Conservation (phyloP, 2,888 invertebrate species). For the Phaonia tiefii region DNA sequence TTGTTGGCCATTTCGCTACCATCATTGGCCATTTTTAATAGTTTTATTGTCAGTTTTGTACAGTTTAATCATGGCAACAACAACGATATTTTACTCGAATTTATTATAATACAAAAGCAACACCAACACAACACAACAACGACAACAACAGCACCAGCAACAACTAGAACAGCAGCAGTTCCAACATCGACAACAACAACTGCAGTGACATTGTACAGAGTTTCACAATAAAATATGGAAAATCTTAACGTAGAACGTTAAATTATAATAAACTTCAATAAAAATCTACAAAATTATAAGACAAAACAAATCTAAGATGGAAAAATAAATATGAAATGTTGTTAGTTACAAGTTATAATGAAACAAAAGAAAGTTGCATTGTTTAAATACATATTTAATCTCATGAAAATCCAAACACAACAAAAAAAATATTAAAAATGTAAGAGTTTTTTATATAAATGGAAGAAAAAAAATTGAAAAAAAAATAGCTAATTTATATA, state of each 20-base stretch:
- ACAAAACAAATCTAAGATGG: slow-evolving; percentile 19
- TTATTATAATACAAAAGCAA: slow-evolving; percentile 79
- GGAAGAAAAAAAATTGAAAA: slow-evolving; percentile 23
- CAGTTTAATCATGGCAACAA: slow-evolving; percentile 73
- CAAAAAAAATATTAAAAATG: no score
- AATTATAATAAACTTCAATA: slow-evolving; percentile 42
- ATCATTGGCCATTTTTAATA: slow-evolving; percentile 71
- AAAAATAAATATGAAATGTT: slow-evolving; percentile 49
- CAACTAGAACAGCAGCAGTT: not conserved
- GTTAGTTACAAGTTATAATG: slow-evolving; percentile 58
- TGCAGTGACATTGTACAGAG: slow-evolving; percentile 57
- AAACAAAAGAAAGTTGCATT: slow-evolving; percentile 40
- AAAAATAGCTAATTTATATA: slow-evolving; percentile 15
- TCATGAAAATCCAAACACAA: slow-evolving; percentile 7
- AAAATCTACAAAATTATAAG: slow-evolving; percentile 32
- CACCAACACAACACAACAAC: no score
- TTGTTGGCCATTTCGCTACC: slow-evolving; percentile 66
- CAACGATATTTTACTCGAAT: slow-evolving; percentile 70
- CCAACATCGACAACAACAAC: slow-evolving; percentile 34
- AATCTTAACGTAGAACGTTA: slow-evolving; percentile 61
- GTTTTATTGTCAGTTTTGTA: slow-evolving; percentile 71
- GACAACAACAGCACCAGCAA: slow-evolving; percentile 32
- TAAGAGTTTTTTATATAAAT: slow-evolving; percentile 33
- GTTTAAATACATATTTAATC: slow-evolving; percentile 63
- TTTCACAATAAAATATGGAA: slow-evolving; percentile 34